Base-by-base conservation (phyloP, 2,797 vertebrate species). In the Rachycentron canadum region DNA sequence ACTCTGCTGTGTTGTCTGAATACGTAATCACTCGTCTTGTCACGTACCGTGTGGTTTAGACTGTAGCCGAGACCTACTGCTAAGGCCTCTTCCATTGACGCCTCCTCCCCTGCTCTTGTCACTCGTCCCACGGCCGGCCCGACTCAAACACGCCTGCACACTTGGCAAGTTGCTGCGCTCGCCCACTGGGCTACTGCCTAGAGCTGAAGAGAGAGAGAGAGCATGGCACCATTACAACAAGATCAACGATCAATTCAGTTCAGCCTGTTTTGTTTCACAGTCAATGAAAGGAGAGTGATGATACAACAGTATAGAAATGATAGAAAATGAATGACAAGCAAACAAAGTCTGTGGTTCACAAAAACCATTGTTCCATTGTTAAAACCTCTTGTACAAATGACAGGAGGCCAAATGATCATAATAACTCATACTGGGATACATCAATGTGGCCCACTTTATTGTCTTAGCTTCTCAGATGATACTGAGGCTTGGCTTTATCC, bases 1-100 rank as follows among this genome's bases (percentile, higher is more conserved):
- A 19, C 58, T 66, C 10, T n/a, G 57, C 23, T 12, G 28, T 23
- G 9, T 66, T 45, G 53, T 17, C 10, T 59, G 9, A 12, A 30
- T 21, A 5, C 34, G 6, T 17, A 8, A 6, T 23, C 17, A 61
- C 26, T 28, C 16, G 19, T 14, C 1, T 5, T 43, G n/a, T 19
- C 0, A 3, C 41, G 30, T 85, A 95, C 95, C 94, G 94, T 93
- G 68, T 65, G 94, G 95, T 94, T 95, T 95, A 55, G 86, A 82
- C 67, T 53, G 84, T 60, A 84, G 87, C 58, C 41, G 36, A 9
- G 78, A 55, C 81, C 88, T 90, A 74, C 68, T 62, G 80, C 79
- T 75, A 25, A 85, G 67, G 71, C 79, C 74, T 93, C 87, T 95
- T 93, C 95, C 95, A 95, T 95, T 94, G 93, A 95, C 43, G 43